Evolutionary conservation across 2,113 vertebrate species (phyloP).

Genomic region (Artemisiospiza belli): DNA sequence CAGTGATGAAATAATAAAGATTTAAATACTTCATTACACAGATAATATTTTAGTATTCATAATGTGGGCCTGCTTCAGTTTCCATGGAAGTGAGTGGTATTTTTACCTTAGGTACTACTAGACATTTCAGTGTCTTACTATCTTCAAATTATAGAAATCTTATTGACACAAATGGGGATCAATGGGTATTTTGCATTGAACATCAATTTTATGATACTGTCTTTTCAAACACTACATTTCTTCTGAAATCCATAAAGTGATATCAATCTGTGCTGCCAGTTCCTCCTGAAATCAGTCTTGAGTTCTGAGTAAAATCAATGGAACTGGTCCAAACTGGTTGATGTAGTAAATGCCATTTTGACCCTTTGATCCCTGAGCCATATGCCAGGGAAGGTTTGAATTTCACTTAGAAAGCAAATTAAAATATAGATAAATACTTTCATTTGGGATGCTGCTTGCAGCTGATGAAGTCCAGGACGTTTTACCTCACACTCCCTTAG

Average conservation of each 20-base stretch:
- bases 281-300: neutral
- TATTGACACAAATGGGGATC: neutral
- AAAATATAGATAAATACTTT: neutral
- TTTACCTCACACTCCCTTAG: neutral
- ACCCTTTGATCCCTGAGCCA: neutral
- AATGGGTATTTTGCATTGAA: neutral
- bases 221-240: neutral
- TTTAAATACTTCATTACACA: neutral
- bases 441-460: neutral
- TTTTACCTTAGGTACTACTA: neutral
- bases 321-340: neutral
- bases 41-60: neutral
- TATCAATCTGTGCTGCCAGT: neutral
- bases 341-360: neutral
- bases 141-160: neutral
- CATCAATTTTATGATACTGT: neutral
- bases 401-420: neutral
- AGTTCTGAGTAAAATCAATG: neutral
- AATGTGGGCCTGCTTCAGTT: neutral
- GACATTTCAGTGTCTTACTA: neutral
- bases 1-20: neutral
- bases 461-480: neutral
- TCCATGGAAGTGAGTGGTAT: constrained; percentile 12
- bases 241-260: neutral
- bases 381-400: neutral